Conservation (phyloP, 2,888 invertebrate genomes). For the Torymus auratus region DNA sequence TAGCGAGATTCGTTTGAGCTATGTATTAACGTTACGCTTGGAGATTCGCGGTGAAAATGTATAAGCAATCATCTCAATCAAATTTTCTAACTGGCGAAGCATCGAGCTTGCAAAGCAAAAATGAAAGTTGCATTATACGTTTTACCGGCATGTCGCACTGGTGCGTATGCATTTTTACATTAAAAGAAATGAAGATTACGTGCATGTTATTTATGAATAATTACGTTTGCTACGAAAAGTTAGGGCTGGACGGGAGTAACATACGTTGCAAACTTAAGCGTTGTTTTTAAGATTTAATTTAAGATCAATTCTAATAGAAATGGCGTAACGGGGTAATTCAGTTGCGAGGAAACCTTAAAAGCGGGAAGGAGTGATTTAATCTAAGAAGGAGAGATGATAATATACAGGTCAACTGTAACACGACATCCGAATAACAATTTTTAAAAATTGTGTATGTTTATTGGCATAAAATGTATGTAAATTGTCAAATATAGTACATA, state of each 20-base stretch:
- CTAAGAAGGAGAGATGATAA: too few relatives aligned
- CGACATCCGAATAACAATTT: too few relatives aligned
- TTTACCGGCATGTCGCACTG: neutral
- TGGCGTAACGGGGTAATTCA: neutral
- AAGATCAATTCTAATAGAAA: conserved; percentile 6
- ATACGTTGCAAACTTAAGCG: conserved; percentile 9
- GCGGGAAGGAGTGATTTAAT: too few relatives aligned
- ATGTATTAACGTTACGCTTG: neutral
- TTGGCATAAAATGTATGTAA: too few relatives aligned
- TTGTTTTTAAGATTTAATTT: conserved; percentile 19
- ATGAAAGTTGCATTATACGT: neutral
- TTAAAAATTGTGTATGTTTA: too few relatives aligned
- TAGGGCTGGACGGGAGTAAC: neutral
- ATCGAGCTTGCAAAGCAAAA: conserved; percentile 16
- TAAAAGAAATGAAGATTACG: conserved; percentile 10
- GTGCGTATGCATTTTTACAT: conserved; percentile 15
- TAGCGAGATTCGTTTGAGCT: conserved; percentile 4
- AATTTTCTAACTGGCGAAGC: conserved; percentile 27
- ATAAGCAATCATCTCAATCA: neutral
- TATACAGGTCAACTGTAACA: too few relatives aligned
- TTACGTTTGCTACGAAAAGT: neutral
- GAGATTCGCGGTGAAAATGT: neutral
- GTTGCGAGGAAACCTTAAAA: neutral
- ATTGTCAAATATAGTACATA: too few relatives aligned
- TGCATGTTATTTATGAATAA: conserved; percentile 16